phyloP scores from a whole-genome alignment of 1,140 invertebrate species.

The Wiebesia pumilae region DNA sequence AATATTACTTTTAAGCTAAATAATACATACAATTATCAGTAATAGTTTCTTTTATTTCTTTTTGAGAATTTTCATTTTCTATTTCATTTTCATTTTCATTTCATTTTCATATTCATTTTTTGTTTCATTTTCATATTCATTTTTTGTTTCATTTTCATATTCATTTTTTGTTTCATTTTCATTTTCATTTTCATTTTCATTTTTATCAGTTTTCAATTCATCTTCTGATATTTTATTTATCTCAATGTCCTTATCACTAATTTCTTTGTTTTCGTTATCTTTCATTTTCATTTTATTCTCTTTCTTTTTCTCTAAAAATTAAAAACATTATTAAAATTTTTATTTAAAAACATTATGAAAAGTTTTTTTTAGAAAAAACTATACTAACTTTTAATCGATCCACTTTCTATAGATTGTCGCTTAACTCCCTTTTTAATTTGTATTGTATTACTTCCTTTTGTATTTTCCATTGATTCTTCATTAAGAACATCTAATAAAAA shows the following conservation, averaged over 20 bases:
- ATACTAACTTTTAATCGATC: conserved; percentile 29
- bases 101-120: not conserved
- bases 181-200: not conserved
- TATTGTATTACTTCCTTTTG: not conserved
- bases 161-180: conserved; percentile 31
- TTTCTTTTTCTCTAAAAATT: conserved; percentile 50
- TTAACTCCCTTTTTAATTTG: conserved; percentile 20
- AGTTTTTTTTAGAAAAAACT: not conserved
- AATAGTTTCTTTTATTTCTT: conserved; percentile 7
- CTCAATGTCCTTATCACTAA: not conserved
- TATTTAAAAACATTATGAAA: not conserved
- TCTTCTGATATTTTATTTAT: conserved; percentile 14
- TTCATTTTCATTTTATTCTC: conserved; percentile 31
- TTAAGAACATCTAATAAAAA: not conserved
- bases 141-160: conserved; percentile 1
- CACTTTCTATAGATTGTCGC: not conserved
- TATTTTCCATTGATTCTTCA: not conserved
- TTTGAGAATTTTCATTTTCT: not conserved
- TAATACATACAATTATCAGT: conserved; percentile 17
- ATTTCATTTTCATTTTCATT: not conserved
- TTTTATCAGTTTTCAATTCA: conserved; percentile 11
- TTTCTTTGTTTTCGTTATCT: conserved; percentile 10
- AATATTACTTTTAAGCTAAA: conserved; percentile 27
- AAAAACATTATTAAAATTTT: conserved; percentile 35
- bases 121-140: conserved; percentile 4